These are phyloP conservation scores for Megamerina dolium DNA, from an alignment of 2,888 invertebrate genomes.

Conservation along the genomic window DNA sequence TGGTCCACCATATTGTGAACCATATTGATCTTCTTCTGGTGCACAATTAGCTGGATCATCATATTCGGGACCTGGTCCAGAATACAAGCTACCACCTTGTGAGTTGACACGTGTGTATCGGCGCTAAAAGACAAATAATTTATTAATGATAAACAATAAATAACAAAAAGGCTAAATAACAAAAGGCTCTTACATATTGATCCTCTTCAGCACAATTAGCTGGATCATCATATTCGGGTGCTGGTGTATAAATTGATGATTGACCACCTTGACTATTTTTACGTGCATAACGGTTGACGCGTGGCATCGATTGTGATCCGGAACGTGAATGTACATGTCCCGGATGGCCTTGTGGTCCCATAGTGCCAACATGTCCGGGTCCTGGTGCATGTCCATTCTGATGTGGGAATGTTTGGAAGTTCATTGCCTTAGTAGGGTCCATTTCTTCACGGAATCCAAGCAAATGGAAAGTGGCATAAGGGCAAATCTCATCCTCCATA, in stretches of 20 bases:
- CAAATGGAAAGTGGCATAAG: conserved; percentile 93
- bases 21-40: conserved; percentile 86
- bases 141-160: not conserved
- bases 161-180: not conserved
- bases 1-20: conserved; percentile 68
- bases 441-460: conserved; percentile 93
- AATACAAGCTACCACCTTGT: conserved; percentile 59
- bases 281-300: conserved; percentile 65
- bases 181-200: conserved; percentile 62
- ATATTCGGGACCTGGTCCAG: conserved; percentile 73
- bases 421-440: conserved; percentile 85
- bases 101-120: conserved; percentile 68
- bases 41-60: conserved; percentile 91
- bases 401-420: conserved; percentile 81
- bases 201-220: conserved; percentile 89
- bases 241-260: conserved; percentile 74
- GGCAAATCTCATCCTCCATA: conserved; percentile 95
- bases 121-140: conserved; percentile 42
- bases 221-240: conserved; percentile 89
- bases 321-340: conserved; percentile 76
- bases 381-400: conserved; percentile 58
- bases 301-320: conserved; percentile 83
- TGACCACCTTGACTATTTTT: conserved; percentile 75
- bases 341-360: conserved; percentile 73
- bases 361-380: conserved; percentile 72